Evolutionary conservation across 2,113 vertebrate genomes (phyloP), one percentile per base, ranked within the genome.

Genomic region (Cepphus grylle): DNA sequence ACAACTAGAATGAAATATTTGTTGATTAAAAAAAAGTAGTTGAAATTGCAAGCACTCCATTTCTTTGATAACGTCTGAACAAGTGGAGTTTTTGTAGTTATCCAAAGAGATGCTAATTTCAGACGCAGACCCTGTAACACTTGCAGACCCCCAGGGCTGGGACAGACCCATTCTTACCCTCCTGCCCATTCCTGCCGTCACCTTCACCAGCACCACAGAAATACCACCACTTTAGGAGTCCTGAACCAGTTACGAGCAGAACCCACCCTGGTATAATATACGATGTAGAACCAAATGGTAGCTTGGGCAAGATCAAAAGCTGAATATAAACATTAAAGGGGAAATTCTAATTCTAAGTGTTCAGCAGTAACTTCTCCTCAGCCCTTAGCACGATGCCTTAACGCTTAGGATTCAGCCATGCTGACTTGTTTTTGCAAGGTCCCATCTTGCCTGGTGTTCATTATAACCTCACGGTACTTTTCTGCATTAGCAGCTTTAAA

Each of bases 131-230:
- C 53, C 63, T 11, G 12, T n/a, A 53, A 15, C 12, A 38, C 38
- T 5, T 22, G 11, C 43, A 83, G 53, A 55, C 17, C 45, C 45
- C 66, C 67, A 8, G 21, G 14, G 43, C 43, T 16, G 4, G 1
- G 11, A 6, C 36, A 15, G 26, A 67, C 11, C 2, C 0, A 34
- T 25, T 63, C 49, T 55, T 36, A 15, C 1, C 2, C 21, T 45
- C 27, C 11, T 52, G 43, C 36, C 27, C 32, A 9, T 6, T 40
- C 58, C 79, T 30, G 32, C 0, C 8, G 30, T 23, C 45, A 58
- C 34, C 38, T 47, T 12, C 4, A 32, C 7, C 53, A 53, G 29
- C 30, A 67, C 23, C 49, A n/a, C n/a, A 62, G 27, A 55, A 71
- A 11, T 3, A 21, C 38, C 30, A 74, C 8, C 47, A 36, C 67